These are phyloP conservation scores for Habrosyne pyritoides DNA, from an alignment of 2,888 invertebrate genomes.

Conservation along the genomic window DNA sequence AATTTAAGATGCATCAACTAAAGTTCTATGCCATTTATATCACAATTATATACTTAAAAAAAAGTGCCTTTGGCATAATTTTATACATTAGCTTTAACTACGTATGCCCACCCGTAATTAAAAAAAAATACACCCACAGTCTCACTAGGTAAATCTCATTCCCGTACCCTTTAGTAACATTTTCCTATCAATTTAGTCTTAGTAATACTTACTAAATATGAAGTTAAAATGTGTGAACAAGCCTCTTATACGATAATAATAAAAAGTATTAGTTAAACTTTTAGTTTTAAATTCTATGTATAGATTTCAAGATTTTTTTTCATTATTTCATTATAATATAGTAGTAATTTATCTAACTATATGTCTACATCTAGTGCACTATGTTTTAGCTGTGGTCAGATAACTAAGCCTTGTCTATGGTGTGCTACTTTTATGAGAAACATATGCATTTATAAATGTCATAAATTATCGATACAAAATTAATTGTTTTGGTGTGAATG, in stretches of 20 bases:
- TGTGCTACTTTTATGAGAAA: constrained; percentile 50
- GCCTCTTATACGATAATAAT: constrained; percentile 69
- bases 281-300: constrained; percentile 81
- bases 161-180: constrained; percentile 57
- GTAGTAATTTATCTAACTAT: constrained; percentile 80
- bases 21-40: constrained; percentile 53
- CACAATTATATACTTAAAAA: constrained; percentile 62
- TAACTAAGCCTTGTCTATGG: constrained; percentile 58
- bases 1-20: constrained; percentile 36
- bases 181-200: constrained; percentile 60
- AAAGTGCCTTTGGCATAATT: constrained; percentile 71
- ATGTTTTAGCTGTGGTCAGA: constrained; percentile 81
- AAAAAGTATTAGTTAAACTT: constrained; percentile 82
- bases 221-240: constrained; percentile 84
- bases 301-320: constrained; percentile 78
- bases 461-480: constrained; percentile 5
- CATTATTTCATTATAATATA: constrained; percentile 60
- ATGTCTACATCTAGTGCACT: constrained; percentile 77
- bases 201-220: constrained; percentile 77
- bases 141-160: constrained; percentile 59
- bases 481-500: no score
- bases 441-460: constrained; percentile 18
- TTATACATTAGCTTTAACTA: constrained; percentile 37
- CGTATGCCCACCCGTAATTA: constrained; percentile 49
- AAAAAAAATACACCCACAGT: constrained; percentile 50